Base-by-base conservation (phyloP, 2,113 vertebrate genomes). In the Lycaon pictus region DNA sequence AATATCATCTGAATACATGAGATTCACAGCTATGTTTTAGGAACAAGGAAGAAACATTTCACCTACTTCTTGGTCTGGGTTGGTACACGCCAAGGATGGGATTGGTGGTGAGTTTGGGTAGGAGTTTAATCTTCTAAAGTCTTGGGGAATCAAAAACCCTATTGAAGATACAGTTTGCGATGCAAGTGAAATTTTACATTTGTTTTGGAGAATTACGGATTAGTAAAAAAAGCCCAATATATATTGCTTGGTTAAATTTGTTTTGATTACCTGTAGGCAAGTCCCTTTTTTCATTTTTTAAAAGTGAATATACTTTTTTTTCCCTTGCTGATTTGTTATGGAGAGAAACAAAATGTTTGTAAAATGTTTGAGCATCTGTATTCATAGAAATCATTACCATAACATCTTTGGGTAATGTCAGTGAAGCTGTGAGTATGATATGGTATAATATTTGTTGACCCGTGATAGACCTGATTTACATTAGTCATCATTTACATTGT, bases 311-410 rank as follows among this genome's bases (percentile, higher is more conserved):
- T 43, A 37, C 48, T 27, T 76, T 58, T 74, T 90, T 62, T 56
- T 35, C 29, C 55, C 23, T 51, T 62, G 55, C 48, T 87, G 74
- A 86, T 82, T 77, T 96, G 93, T 94, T 88, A 29, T 43, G 27
- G 74, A 90, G 74, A 86, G 27, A 77, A 96, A 81, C 20, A 92
- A 83, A 69, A 81, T 35, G 48, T 27, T 77, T 51, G 0, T 82
- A 53, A 91, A 48, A 27, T 62, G 35, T 81, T 62, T 92, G 85
- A 63, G 63, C 23, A 72, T 80, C 9, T 60, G 0, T 83, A 16
- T 86, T 71, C 35, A 6, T 67, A 35, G 27, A 84, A 43, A 13
- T 85, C 22, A 20, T 77, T 69, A 62, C 63, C 16, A 51, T 80
- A 15, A n/a, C 48, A 22, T 81, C 67, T 86, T 65, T 37, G 60